Base-by-base conservation (phyloP, 2,113 vertebrate species). In the Toxotes chatareus region DNA sequence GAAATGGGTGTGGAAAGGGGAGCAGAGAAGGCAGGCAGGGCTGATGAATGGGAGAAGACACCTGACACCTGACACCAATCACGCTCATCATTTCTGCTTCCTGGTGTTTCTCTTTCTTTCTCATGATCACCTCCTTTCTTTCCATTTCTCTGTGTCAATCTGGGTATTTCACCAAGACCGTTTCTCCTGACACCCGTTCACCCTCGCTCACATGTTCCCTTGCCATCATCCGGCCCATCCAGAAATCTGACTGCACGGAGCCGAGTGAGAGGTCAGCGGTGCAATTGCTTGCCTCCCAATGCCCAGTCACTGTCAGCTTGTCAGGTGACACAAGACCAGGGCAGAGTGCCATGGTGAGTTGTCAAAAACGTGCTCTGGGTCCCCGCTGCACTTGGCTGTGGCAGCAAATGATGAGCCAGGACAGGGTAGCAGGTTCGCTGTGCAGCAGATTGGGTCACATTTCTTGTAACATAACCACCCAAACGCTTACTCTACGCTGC, bases 301-400 rank as follows among this genome's bases (percentile, higher is more conserved):
- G 83, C 70, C 85, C 78, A 46, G 86, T 80, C 85, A 84, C 79
- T 49, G 65, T 76, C 34, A 19, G 71, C 68, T 62, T 12, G 84
- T 82, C 80, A 78, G 70, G 79, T 86, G 87, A 86, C 77, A 42
- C 68, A 2, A 40, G 60, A 12, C 7, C 64, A 82, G 70, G 76
- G 76, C 85, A 81, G 40, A 16, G 76, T 19, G 77, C 81, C 86
- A 83, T 13, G 62, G 61, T 83, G 88, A 90, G 84, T 23, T 67
- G 70, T 85, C 70, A 75, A 36, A 84, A 84, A 63, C n/a, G 38
- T 71, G 60, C 62, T n/a, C 51, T 17, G 63, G 85, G 53, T 61
- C 49, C 10, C 62, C 13, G 34, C 55, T 81, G 17, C 0, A 49
- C 81, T 89, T 85, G 82, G 82, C 82, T 21, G 61, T 31, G 47